Evolutionary conservation across 2,888 invertebrate species (phyloP).

Genomic region (Drosophila nr. fundita): DNA sequence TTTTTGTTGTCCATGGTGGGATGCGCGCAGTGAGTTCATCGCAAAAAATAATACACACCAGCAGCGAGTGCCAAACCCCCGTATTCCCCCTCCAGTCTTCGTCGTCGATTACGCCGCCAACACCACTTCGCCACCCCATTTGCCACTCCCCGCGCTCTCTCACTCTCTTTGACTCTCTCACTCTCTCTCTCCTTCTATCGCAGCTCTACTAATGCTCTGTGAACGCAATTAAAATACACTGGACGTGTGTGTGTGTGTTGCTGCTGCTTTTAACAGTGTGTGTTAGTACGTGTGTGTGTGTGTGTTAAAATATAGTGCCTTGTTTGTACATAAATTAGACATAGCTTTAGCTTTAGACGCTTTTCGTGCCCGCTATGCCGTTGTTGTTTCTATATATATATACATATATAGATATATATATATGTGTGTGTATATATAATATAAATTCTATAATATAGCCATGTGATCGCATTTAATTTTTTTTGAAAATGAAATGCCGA

Average conservation of each 20-base stretch:
- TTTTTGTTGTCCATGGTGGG: conserved; percentile 63
- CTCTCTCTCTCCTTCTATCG: conserved; percentile 15
- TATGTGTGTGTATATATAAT: conserved; percentile 28
- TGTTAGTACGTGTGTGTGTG: conserved; percentile 29
- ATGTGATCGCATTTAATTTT: conserved; percentile 48
- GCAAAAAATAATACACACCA: conserved; percentile 80
- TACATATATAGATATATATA: conserved; percentile 20
- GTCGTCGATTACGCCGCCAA: conserved; percentile 33
- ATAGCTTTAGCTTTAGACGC: conserved; percentile 64
- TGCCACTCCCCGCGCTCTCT: conserved; percentile 54
- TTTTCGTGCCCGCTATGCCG: conserved; percentile 45
- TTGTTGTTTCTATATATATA: conserved; percentile 61
- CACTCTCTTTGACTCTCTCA: conserved; percentile 8
- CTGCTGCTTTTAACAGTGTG: conserved; percentile 17
- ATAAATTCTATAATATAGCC: conserved; percentile 53
- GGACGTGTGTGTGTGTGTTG: conserved; percentile 32
- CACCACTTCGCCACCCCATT: conserved; percentile 50
- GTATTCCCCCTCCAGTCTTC: background rate
- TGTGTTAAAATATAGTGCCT: conserved; percentile 73
- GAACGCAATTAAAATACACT: conserved; percentile 73
- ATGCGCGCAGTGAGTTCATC: conserved; percentile 81
- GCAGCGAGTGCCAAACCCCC: conserved; percentile 31
- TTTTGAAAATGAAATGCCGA: conserved; percentile 48
- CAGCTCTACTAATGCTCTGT: conserved; percentile 50
- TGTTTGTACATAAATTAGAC: conserved; percentile 78